These are phyloP conservation scores for Halictus quadricinctus DNA, from an alignment of 2,888 invertebrate genomes.

Conservation along the genomic window DNA sequence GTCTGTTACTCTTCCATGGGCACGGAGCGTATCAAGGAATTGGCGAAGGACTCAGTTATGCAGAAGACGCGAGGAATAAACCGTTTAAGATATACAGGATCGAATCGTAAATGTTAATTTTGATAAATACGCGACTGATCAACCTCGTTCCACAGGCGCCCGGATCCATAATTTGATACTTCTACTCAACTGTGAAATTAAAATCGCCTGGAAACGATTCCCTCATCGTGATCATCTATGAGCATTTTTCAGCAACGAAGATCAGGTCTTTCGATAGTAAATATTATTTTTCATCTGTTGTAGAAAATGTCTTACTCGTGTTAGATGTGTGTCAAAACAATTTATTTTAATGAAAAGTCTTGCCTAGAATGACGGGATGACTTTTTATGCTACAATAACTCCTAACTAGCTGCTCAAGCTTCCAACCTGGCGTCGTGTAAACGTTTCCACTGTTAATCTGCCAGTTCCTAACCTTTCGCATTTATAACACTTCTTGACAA, in stretches of 20 bases:
- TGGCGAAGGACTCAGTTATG: conserved; percentile 10
- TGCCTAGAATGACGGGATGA: background rate
- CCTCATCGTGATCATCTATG: conserved; percentile 1
- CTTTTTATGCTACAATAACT: background rate
- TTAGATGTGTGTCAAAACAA: background rate
- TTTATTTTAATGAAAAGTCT: background rate
- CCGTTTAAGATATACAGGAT: conserved; percentile 11
- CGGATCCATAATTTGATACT: conserved; percentile 26
- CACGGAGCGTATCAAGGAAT: background rate
- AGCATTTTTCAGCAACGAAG: background rate
- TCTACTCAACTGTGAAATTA: conserved; percentile 17
- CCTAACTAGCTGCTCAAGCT: background rate
- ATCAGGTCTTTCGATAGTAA: conserved; percentile 7
- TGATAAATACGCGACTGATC: conserved; percentile 13
- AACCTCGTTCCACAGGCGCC: background rate
- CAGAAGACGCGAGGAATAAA: conserved; percentile 13
- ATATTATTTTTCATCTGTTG: background rate
- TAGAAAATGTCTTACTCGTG: background rate
- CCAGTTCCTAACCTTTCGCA: background rate
- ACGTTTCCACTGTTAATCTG: background rate
- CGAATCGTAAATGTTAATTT: conserved; percentile 1
- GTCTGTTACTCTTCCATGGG: background rate
- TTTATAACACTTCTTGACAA: background rate
- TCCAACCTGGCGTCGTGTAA: background rate
- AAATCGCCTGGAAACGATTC: conserved; percentile 1